Percentiles rank a stretch among this genome's conserved stretches.
Evolutionary conservation across 1,140 invertebrate species (phyloP).

Genomic region (Apis florea): DNA sequence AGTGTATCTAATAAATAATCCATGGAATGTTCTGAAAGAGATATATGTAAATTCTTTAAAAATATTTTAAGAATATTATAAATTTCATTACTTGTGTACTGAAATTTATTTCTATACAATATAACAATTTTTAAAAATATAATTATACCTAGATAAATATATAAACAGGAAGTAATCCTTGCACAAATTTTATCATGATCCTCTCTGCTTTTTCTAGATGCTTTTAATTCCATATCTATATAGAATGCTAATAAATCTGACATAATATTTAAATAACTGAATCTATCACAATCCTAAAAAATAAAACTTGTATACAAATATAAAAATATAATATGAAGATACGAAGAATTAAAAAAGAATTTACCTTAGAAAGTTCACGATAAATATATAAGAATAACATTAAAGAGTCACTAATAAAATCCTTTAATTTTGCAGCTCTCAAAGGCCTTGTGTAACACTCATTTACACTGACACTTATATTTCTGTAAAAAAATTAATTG

Average conservation of each 20-base stretch:
- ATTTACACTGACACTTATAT: conserved; percentile 72
- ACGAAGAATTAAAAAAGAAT: background rate
- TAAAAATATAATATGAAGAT: background rate
- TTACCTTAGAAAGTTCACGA: conserved; percentile 76
- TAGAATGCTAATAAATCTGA: conserved; percentile 79
- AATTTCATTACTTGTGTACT: background rate
- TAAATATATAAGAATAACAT: conserved; percentile 78
- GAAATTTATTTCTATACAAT: background rate
- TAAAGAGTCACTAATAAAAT: conserved; percentile 77
- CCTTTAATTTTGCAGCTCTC: conserved; percentile 76
- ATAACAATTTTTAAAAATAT: background rate
- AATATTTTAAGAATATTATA: background rate
- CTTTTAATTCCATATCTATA: conserved; percentile 79
- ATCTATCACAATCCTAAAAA: conserved; percentile 73
- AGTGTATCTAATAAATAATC: conserved; percentile 76
- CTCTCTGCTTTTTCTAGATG: conserved; percentile 75
- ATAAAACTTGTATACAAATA: background rate
- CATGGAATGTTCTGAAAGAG: conserved; percentile 75
- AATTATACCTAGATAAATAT: conserved; percentile 78
- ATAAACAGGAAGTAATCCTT: conserved; percentile 77
- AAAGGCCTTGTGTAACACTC: conserved; percentile 76
- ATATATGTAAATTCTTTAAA: conserved; percentile 22
- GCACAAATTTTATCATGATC: conserved; percentile 75
- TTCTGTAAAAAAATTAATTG: conserved; percentile 70
- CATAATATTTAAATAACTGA: conserved; percentile 78